These are phyloP conservation scores for Sceloporus tristichus DNA, from an alignment of 2,113 vertebrate species.

Conservation along the genomic window DNA sequence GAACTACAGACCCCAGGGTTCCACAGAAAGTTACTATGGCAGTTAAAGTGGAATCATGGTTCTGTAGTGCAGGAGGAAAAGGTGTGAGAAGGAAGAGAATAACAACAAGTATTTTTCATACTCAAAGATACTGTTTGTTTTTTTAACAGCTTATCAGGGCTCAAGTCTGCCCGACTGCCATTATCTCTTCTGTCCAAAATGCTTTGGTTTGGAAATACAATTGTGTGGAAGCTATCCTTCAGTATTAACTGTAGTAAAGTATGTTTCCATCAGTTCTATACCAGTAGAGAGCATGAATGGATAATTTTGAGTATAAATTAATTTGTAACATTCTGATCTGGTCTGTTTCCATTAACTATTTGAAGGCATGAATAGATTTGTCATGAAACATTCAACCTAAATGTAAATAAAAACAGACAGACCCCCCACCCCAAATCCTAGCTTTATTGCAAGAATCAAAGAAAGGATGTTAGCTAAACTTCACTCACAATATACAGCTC, in stretches of 20 bases:
- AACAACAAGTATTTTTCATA: neutral
- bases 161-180: neutral
- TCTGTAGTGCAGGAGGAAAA: too few relatives aligned
- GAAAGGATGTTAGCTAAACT: constrained; percentile 3
- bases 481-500: neutral
- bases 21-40: too few relatives aligned
- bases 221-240: neutral
- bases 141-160: neutral
- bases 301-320: neutral
- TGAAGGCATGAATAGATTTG: neutral
- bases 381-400: neutral
- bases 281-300: neutral
- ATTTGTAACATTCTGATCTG: neutral
- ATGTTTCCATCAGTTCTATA: neutral
- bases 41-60: too few relatives aligned
- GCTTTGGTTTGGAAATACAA: too few relatives aligned
- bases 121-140: neutral
- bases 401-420: neutral
- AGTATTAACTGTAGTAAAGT: neutral
- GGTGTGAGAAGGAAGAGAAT: neutral
- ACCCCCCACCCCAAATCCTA: neutral
- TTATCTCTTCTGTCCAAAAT: neutral
- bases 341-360: too few relatives aligned
- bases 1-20: too few relatives aligned
- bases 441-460: constrained; percentile 17